Conservation (phyloP, 2,888 invertebrate species). For the Hedya salicella region DNA sequence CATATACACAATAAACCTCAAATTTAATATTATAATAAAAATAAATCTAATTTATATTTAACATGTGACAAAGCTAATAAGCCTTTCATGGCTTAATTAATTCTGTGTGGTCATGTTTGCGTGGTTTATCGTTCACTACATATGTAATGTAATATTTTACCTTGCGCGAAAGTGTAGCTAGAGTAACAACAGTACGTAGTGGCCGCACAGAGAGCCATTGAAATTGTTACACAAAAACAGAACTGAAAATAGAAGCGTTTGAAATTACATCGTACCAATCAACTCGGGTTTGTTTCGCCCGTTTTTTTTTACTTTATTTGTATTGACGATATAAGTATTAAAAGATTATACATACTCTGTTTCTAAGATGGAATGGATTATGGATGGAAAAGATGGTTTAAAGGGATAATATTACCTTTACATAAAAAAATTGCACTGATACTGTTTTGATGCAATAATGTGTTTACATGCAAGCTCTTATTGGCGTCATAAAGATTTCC, state of each 20-base stretch:
- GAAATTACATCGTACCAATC: not conserved
- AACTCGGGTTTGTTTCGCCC: too few species aligned
- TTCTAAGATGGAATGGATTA: too few species aligned
- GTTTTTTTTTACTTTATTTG: not conserved
- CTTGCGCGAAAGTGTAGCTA: not conserved
- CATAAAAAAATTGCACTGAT: too few species aligned
- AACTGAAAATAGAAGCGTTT: not conserved
- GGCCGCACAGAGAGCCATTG: not conserved
- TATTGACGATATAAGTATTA: not conserved
- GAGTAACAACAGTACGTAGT: not conserved
- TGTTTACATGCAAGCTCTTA: not conserved
- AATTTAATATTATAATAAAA: too few species aligned
- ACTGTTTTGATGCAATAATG: too few species aligned
- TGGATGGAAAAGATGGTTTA: too few species aligned
- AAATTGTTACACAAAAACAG: not conserved
- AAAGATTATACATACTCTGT: not conserved
- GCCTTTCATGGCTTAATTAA: not conserved
- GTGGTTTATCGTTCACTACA: too few species aligned
- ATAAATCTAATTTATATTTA: too few species aligned
- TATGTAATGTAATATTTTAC: too few species aligned
- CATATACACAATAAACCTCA: too few species aligned
- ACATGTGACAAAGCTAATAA: too few species aligned
- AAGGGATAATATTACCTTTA: too few species aligned
- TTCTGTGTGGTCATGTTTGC: not conserved
- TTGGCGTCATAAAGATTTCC: conserved; percentile 37